phyloP scores from a whole-genome alignment of 2,113 vertebrate species.

The Excalfactoria chinensis region DNA sequence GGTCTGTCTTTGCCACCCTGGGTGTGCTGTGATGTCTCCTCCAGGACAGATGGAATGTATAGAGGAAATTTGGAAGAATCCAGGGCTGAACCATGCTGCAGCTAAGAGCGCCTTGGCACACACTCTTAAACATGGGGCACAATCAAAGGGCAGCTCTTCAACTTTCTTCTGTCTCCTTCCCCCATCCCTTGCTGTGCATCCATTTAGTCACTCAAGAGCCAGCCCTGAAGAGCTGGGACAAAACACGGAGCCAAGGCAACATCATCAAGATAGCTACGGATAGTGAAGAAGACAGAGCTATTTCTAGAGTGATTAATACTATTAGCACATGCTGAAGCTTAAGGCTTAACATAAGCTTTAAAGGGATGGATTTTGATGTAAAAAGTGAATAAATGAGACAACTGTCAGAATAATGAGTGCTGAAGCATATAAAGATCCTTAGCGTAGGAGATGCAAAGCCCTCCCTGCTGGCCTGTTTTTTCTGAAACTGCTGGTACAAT shows the following conservation, averaged over 20 bases:
- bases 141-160: neutral
- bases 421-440: slow-evolving; percentile 27
- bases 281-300: slow-evolving; percentile 47
- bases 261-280: slow-evolving; percentile 12
- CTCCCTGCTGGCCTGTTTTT: slow-evolving; percentile 17
- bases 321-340: slow-evolving; percentile 64
- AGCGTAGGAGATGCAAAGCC: neutral
- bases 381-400: slow-evolving; percentile 69
- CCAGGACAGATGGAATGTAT: neutral
- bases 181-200: neutral
- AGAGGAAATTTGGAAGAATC: neutral
- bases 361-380: slow-evolving; percentile 58
- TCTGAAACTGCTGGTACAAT: slow-evolving; percentile 37
- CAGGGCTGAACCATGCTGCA: neutral
- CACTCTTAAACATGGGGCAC: neutral
- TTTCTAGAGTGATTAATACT: slow-evolving; percentile 68
- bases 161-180: neutral
- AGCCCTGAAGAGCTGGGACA: neutral
- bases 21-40: neutral
- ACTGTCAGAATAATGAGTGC: slow-evolving; percentile 65
- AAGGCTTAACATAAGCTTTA: slow-evolving; percentile 50
- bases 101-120: neutral
- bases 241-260: accelerated
- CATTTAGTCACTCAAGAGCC: neutral
- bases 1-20: accelerated